phyloP scores from a whole-genome alignment of 2,797 vertebrate species.

The Sparus aurata region DNA sequence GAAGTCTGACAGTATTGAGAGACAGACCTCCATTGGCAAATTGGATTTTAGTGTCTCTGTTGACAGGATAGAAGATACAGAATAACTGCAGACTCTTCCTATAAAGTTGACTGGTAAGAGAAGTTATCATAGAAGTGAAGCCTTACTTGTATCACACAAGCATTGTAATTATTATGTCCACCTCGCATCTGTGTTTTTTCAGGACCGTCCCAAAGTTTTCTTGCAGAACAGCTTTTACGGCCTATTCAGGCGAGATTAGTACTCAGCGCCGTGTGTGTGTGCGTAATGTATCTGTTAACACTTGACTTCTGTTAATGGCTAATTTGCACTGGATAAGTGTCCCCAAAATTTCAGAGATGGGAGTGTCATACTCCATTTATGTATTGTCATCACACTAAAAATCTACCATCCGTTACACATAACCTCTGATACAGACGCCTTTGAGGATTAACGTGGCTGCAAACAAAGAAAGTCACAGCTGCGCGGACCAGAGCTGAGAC shows the following conservation, averaged over 20 bases:
- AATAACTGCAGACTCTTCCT: neutral
- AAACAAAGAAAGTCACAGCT: constrained; percentile 43
- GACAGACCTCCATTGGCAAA: too few species aligned
- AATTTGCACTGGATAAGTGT: constrained; percentile 52
- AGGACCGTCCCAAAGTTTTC: neutral
- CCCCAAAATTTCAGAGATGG: constrained; percentile 39
- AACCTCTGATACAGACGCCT: constrained; percentile 24
- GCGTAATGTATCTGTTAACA: constrained; percentile 48
- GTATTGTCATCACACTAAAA: constrained; percentile 59
- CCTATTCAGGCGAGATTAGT: constrained; percentile 15
- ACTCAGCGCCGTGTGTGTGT: constrained; percentile 3
- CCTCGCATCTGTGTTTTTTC: neutral
- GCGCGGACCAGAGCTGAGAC: constrained; percentile 12
- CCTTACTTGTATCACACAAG: neutral
- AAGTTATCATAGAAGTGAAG: neutral
- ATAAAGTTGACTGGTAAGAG: too few species aligned
- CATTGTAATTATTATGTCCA: constrained; percentile 3
- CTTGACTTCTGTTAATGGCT: constrained; percentile 54
- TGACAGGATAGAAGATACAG: neutral
- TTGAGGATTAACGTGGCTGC: constrained; percentile 22
- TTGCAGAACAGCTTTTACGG: constrained; percentile 1
- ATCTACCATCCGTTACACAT: constrained; percentile 35
- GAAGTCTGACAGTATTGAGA: too few species aligned
- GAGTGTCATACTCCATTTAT: constrained; percentile 62
- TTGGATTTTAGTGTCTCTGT: neutral